Conservation (phyloP, 2,797 vertebrate genomes). For the Centroberyx gerrardi region DNA sequence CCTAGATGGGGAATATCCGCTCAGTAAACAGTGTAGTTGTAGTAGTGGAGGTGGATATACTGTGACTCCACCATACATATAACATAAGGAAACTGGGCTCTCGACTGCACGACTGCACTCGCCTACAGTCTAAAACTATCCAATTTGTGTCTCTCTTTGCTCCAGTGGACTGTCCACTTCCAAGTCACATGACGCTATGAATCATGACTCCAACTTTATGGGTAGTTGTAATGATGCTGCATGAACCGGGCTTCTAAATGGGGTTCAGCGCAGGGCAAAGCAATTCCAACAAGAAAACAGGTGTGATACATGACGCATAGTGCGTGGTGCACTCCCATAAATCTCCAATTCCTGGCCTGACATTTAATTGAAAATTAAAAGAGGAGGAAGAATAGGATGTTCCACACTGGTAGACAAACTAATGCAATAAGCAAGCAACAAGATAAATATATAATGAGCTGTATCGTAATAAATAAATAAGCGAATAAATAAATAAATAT, state of each 20-base stretch:
- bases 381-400: constrained; percentile 21
- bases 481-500: too few species aligned
- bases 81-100: constrained; percentile 19
- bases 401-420: constrained; percentile 23
- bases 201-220: constrained; percentile 43
- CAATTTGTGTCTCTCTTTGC: constrained; percentile 56
- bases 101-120: constrained; percentile 51
- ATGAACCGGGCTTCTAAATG: constrained; percentile 35
- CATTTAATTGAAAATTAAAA: constrained; percentile 25
- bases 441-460: neutral
- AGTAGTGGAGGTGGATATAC: neutral
- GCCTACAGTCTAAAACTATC: constrained; percentile 37
- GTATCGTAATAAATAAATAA: neutral
- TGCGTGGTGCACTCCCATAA: constrained; percentile 5
- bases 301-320: constrained; percentile 14
- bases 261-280: constrained; percentile 26
- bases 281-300: constrained; percentile 44
- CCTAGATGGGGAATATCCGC: neutral
- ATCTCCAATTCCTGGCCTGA: constrained; percentile 31
- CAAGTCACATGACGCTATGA: constrained; percentile 37
- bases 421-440: constrained; percentile 18
- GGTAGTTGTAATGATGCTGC: constrained; percentile 39
- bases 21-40: neutral
- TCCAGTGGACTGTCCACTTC: constrained; percentile 47
- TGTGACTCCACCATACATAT: neutral